A percentile compares a stretch with the other conserved stretches of the same genome.
Evolutionary conservation across 2,113 vertebrate species (phyloP).

Genomic region (Phocoena sinus): DNA sequence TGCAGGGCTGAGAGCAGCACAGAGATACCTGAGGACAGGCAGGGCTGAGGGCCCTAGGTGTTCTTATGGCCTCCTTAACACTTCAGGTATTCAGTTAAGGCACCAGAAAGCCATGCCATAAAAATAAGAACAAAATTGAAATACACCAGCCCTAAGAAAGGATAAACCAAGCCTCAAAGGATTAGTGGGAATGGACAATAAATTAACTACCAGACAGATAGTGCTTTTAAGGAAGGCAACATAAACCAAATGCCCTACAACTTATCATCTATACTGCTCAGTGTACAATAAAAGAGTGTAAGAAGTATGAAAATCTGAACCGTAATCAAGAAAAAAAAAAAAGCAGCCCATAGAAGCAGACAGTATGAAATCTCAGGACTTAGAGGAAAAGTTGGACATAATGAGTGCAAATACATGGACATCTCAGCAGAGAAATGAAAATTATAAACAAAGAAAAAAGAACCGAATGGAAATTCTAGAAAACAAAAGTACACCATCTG

Average conservation of each 20-base stretch:
- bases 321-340: neutral
- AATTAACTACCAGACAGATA: neutral
- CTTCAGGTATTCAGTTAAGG: neutral
- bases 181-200: neutral
- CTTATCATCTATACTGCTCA: neutral
- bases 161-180: neutral
- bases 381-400: neutral
- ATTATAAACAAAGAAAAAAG: neutral
- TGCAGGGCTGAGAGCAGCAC: no score
- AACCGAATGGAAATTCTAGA: neutral
- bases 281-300: neutral
- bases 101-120: neutral
- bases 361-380: neutral
- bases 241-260: neutral
- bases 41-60: fast-evolving
- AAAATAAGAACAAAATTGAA: neutral
- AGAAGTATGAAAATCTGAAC: neutral
- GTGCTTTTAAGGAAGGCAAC: neutral
- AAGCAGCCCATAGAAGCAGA: neutral
- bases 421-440: neutral
- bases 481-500: neutral
- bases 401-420: neutral
- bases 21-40: neutral
- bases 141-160: neutral
- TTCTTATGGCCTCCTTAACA: neutral